Conservation (phyloP, 2,888 invertebrate genomes). For the Eilema depressum region DNA sequence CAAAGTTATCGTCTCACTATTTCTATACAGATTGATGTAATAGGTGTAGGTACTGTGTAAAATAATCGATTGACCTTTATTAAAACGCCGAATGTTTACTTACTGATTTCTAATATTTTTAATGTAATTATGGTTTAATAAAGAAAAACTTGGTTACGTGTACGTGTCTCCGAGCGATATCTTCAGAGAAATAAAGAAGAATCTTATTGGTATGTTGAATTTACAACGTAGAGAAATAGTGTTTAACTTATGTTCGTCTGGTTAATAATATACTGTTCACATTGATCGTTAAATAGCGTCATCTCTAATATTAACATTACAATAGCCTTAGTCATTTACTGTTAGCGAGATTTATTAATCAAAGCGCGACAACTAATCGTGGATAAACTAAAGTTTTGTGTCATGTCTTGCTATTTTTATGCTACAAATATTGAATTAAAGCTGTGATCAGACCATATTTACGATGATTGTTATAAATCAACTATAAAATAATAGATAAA, state of each 20-base stretch:
- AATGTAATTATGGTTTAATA: conserved; percentile 21
- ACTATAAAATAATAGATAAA: background rate
- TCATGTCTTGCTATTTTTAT: background rate
- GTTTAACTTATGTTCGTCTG: conserved; percentile 5
- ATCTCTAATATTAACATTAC: conserved; percentile 32
- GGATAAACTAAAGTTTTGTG: background rate
- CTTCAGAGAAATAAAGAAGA: conserved; percentile 24
- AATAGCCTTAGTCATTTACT: conserved; percentile 2
- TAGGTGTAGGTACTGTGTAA: conserved; percentile 31
- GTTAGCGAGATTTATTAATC: background rate
- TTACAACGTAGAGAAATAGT: conserved; percentile 7
- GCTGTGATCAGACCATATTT: background rate
- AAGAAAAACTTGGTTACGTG: conserved; percentile 23
- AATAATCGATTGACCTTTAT: conserved; percentile 53
- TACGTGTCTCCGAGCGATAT: conserved; percentile 36
- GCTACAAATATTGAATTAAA: background rate
- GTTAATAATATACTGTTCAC: conserved; percentile 13
- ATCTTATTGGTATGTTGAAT: conserved; percentile 29
- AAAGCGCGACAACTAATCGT: background rate
- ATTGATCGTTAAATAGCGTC: conserved; percentile 32
- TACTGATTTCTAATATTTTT: conserved; percentile 26
- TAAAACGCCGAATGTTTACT: conserved; percentile 53
- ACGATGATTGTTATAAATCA: background rate
- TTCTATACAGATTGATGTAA: conserved; percentile 32
- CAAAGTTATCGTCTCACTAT: conserved; percentile 16